Conservation (phyloP, 2,797 vertebrate genomes). For the Neosalanx taihuensis region DNA sequence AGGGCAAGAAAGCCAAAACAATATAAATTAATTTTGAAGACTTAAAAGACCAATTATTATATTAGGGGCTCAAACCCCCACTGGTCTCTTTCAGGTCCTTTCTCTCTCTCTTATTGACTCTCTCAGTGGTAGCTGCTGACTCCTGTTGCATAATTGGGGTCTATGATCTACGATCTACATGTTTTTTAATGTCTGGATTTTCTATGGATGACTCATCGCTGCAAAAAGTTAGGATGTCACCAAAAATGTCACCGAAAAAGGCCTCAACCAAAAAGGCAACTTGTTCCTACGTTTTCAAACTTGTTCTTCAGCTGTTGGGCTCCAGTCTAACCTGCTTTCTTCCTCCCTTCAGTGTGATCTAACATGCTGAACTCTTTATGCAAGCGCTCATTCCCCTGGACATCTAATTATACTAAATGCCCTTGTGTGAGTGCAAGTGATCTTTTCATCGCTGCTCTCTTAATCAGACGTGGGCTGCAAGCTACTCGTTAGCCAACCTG, state of each 20-base stretch:
- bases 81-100: neutral
- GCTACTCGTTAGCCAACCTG: slow-evolving; percentile 62
- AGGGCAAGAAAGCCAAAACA: neutral
- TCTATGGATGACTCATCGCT: slow-evolving; percentile 67
- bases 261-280: slow-evolving; percentile 33
- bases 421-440: slow-evolving; percentile 48
- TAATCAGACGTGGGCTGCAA: slow-evolving; percentile 62
- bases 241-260: slow-evolving; percentile 44
- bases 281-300: neutral
- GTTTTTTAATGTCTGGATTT: slow-evolving; percentile 67
- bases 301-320: neutral
- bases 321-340: slow-evolving; percentile 19
- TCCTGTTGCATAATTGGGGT: slow-evolving; percentile 57
- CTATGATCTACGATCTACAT: slow-evolving; percentile 63
- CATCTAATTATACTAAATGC: slow-evolving; percentile 65
- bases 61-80: neutral
- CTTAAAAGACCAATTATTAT: slow-evolving; percentile 5
- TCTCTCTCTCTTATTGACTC: neutral
- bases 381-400: slow-evolving; percentile 47
- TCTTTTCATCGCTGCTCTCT: slow-evolving; percentile 48
- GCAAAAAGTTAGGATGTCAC: slow-evolving; percentile 48
- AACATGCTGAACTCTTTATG: slow-evolving; percentile 41
- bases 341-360: slow-evolving; percentile 33
- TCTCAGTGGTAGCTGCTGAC: slow-evolving; percentile 51
- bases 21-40: slow-evolving; percentile 22